Conservation (phyloP, 1,140 invertebrate genomes). For the Amphibalanus amphitrite region DNA sequence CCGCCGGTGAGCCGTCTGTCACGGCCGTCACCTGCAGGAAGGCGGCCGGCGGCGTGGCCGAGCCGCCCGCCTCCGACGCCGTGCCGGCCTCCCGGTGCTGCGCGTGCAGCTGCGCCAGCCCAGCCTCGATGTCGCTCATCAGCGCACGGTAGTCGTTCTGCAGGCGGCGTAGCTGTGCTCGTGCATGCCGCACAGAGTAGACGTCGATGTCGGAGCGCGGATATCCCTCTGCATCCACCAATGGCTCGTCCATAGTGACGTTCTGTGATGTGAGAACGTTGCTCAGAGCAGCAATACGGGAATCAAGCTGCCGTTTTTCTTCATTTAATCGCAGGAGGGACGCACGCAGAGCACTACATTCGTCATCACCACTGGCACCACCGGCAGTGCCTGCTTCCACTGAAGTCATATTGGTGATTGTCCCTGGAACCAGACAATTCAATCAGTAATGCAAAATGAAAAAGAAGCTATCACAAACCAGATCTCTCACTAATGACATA, state of each 20-base stretch:
- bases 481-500: too few species aligned
- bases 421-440: too few species aligned
- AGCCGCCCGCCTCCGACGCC: constrained; percentile 6
- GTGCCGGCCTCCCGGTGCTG: constrained; percentile 29
- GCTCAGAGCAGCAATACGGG: too few species aligned
- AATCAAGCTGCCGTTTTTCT: too few species aligned
- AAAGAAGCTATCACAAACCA: too few species aligned
- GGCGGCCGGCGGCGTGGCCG: neutral
- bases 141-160: constrained; percentile 73
- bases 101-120: constrained; percentile 40
- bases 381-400: too few species aligned
- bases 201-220: constrained; percentile 78
- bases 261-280: neutral
- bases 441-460: too few species aligned
- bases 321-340: too few species aligned
- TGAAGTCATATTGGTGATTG: too few species aligned
- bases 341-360: too few species aligned
- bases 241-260: constrained; percentile 52
- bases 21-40: constrained; percentile 58
- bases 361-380: too few species aligned
- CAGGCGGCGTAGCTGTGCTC: constrained; percentile 53
- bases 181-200: constrained; percentile 67
- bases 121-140: constrained; percentile 69
- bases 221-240: constrained; percentile 71
- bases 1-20: constrained; percentile 56